phyloP scores from a whole-genome alignment of 2,888 invertebrate genomes.

The Nomada ruficornis region DNA sequence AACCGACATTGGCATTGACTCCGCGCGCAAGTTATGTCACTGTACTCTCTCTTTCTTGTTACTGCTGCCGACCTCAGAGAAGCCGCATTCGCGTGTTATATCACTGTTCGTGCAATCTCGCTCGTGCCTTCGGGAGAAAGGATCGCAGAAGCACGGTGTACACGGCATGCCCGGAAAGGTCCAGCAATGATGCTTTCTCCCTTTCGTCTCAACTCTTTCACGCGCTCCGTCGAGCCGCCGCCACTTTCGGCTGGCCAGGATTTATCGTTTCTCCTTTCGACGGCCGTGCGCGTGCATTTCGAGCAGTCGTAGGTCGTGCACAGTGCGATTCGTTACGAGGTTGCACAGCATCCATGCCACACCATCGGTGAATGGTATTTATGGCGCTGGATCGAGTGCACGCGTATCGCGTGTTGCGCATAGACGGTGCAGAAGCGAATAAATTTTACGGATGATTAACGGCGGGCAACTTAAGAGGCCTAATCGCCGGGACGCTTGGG shows the following conservation, averaged over 20 bases:
- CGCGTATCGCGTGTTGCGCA: constrained; percentile 11
- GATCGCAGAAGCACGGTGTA: constrained; percentile 6
- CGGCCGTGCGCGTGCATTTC: constrained; percentile 19
- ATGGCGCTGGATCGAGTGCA: constrained; percentile 48
- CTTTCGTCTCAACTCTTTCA: background rate
- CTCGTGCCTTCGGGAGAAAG: constrained; percentile 48
- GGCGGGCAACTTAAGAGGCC: background rate
- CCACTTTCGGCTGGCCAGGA: constrained; percentile 5
- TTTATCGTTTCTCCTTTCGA: constrained; percentile 50
- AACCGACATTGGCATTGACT: constrained; percentile 70
- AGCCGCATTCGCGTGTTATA: constrained; percentile 60
- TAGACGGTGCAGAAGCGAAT: constrained; percentile 9
- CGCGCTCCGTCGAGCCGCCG: background rate
- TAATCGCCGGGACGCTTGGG: background rate
- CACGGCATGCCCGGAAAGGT: background rate
- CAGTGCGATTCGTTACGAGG: constrained; percentile 53
- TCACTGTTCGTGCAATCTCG: constrained; percentile 64
- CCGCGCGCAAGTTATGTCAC: constrained; percentile 55
- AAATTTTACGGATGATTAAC: constrained; percentile 28
- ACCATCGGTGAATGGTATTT: constrained; percentile 45
- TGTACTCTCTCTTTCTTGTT: constrained; percentile 30
- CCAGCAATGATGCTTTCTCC: constrained; percentile 12
- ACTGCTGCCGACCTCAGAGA: constrained; percentile 36
- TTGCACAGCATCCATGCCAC: constrained; percentile 27
- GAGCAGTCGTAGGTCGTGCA: constrained; percentile 44